Conservation (phyloP, 2,797 vertebrate species). For the Cossypha polioptera region DNA sequence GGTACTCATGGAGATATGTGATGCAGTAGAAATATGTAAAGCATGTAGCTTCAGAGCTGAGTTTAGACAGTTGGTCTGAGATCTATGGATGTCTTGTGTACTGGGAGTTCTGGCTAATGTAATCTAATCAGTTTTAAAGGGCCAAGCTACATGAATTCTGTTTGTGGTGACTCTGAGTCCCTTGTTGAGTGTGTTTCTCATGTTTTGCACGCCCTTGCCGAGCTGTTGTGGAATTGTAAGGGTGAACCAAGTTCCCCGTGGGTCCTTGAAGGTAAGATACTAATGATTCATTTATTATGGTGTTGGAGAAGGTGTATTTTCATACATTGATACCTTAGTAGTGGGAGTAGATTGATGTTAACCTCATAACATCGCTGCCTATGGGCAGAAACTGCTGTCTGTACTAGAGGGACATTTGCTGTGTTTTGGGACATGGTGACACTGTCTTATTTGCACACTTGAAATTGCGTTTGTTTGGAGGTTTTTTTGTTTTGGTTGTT, state of each 20-base stretch:
- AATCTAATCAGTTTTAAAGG: conserved; percentile 35
- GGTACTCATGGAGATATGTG: conserved; percentile 50
- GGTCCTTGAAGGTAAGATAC: neutral
- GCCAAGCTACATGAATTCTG: neutral
- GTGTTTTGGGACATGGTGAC: neutral
- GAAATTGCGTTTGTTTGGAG: neutral
- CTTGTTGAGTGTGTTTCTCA: neutral
- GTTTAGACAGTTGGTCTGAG: conserved; percentile 64
- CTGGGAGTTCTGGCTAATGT: conserved; percentile 25
- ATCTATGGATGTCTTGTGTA: conserved; percentile 24
- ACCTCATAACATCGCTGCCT: neutral
- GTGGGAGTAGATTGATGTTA: neutral
- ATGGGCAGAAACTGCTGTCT: neutral
- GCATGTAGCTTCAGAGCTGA: conserved; percentile 45
- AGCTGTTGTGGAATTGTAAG: neutral
- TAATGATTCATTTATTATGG: neutral
- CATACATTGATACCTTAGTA: neutral
- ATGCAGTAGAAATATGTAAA: conserved; percentile 63
- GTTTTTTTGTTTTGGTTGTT: neutral
- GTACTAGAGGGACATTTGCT: neutral
- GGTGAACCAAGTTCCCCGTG: neutral
- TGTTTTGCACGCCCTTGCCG: neutral
- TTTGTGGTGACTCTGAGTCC: neutral
- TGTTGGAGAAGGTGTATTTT: neutral
- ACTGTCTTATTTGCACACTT: neutral